Conservation (phyloP, 2,797 vertebrate species). For the Danio jaintianensis region DNA sequence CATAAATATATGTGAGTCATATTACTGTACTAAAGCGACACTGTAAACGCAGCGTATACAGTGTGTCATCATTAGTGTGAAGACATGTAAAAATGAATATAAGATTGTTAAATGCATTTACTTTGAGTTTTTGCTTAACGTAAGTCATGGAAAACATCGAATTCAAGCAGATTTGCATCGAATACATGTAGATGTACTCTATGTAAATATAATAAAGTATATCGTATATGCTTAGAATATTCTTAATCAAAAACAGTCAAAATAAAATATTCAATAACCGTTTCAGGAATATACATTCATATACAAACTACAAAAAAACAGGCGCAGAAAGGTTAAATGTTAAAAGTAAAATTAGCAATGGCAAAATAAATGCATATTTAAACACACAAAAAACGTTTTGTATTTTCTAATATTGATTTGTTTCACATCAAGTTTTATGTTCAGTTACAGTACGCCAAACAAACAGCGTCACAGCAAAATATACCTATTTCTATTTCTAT, state of each 20-base stretch:
- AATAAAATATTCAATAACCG: background rate
- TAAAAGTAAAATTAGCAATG: background rate
- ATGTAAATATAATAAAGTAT: background rate
- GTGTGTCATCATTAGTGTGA: background rate
- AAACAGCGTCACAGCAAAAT: background rate
- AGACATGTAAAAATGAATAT: background rate
- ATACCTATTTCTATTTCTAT: background rate
- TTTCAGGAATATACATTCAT: background rate
- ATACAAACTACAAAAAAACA: background rate
- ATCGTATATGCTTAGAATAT: background rate
- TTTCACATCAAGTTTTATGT: background rate
- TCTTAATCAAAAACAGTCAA: background rate
- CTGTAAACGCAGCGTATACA: background rate
- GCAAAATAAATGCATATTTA: background rate
- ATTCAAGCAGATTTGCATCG: background rate
- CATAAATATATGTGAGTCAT: conserved; percentile 17
- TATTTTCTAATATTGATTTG: background rate
- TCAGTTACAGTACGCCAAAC: background rate
- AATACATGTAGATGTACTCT: background rate
- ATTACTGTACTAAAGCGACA: background rate
- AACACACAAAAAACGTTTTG: background rate
- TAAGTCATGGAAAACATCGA: background rate
- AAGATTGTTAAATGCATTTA: background rate
- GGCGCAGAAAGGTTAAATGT: background rate
- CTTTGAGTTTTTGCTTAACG: background rate